Conservation (phyloP, 2,797 vertebrate species). For the Acanthurus leucopareius region DNA sequence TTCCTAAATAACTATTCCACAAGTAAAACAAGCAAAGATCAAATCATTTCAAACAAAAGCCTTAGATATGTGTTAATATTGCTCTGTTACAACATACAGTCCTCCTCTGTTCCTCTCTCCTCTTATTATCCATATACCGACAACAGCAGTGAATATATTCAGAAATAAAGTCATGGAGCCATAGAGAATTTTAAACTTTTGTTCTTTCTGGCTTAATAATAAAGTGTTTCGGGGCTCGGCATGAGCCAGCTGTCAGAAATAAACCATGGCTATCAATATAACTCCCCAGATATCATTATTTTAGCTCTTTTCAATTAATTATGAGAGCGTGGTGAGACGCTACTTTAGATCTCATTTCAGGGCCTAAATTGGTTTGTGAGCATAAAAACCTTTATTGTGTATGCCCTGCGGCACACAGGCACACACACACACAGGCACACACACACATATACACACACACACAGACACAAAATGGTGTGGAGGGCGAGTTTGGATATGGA, state of each 20-base stretch:
- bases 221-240: slow-evolving; percentile 66
- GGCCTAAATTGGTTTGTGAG: slow-evolving; percentile 83
- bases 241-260: slow-evolving; percentile 79
- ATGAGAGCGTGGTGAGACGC: slow-evolving; percentile 77
- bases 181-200: slow-evolving; percentile 69
- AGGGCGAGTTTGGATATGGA: slow-evolving; percentile 70
- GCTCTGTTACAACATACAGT: background rate
- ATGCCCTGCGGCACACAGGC: slow-evolving; percentile 54
- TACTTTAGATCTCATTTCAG: slow-evolving; percentile 85
- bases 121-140: slow-evolving; percentile 47
- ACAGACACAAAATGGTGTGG: slow-evolving; percentile 36
- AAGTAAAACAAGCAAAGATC: slow-evolving; percentile 30
- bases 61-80: slow-evolving; percentile 20
- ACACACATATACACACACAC: slow-evolving; percentile 18
- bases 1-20: slow-evolving; percentile 36
- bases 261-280: slow-evolving; percentile 79
- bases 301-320: slow-evolving; percentile 85
- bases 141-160: slow-evolving; percentile 59
- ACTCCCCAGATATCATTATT: slow-evolving; percentile 82
- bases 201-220: slow-evolving; percentile 73
- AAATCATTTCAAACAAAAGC: slow-evolving; percentile 33
- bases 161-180: slow-evolving; percentile 52
- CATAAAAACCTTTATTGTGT: slow-evolving; percentile 80
- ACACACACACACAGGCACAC: slow-evolving; percentile 28
- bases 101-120: slow-evolving; percentile 14